Evolutionary conservation across 2,113 vertebrate genomes (phyloP).

Genomic region (Ciconia stormi): DNA sequence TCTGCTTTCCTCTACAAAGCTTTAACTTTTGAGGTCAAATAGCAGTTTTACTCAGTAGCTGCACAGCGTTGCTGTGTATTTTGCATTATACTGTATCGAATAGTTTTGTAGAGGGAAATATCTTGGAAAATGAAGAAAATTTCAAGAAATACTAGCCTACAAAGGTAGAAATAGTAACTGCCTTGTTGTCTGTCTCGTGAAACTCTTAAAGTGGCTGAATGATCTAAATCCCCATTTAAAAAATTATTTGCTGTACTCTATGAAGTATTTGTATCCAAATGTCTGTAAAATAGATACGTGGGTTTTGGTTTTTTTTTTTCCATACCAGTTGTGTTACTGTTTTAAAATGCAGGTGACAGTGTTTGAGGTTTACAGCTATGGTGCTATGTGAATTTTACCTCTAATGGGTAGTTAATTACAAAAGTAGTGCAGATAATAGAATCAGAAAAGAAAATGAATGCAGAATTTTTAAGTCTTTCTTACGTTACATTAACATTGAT

Average conservation of each 20-base stretch:
- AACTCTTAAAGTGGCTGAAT: neutral
- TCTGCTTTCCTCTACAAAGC: neutral
- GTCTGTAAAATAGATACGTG: neutral
- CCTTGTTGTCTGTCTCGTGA: neutral
- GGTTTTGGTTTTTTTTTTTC: neutral
- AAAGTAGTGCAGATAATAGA: neutral
- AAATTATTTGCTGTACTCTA: neutral
- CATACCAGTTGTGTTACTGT: neutral
- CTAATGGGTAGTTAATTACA: neutral
- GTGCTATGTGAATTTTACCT: neutral
- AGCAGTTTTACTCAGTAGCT: neutral
- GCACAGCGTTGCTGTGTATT: neutral
- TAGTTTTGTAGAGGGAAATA: neutral
- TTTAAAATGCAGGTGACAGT: neutral
- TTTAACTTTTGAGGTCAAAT: neutral
- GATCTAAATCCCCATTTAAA: neutral
- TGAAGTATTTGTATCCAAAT: neutral
- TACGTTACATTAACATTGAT: neutral
- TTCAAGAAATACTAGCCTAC: neutral
- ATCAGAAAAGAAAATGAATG: neutral
- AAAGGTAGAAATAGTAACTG: neutral
- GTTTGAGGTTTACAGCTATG: neutral
- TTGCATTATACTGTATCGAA: neutral
- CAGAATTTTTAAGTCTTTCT: neutral
- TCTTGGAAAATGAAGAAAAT: neutral